Conservation (phyloP, 1,140 invertebrate species). For the Daktulosphaira vitifoliae region DNA sequence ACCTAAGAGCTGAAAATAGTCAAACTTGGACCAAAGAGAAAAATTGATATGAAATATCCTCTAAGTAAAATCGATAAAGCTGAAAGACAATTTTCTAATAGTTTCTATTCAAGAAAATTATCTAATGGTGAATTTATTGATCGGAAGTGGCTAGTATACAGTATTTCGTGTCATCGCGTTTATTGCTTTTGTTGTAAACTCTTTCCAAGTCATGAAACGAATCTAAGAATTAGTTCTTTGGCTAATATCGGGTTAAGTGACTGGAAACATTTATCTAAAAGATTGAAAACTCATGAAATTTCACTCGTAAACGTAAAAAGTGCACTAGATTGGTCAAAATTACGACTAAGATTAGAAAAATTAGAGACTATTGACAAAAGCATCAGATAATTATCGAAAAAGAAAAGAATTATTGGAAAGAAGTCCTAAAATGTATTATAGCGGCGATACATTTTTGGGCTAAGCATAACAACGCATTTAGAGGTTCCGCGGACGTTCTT, state of each 20-base stretch:
- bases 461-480: neutral
- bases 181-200: conserved; percentile 13
- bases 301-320: neutral
- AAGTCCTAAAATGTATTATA: neutral
- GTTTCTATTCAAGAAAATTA: neutral
- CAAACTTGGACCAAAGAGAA: no score
- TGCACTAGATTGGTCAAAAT: neutral
- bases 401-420: neutral
- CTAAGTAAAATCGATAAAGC: neutral
- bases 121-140: neutral
- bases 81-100: conserved; percentile 5
- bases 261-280: neutral
- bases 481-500: neutral
- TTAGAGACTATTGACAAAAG: no score
- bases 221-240: neutral
- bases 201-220: neutral
- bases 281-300: neutral
- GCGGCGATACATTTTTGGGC: neutral
- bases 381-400: conserved; percentile 3
- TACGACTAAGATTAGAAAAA: no score
- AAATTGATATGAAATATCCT: no score
- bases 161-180: neutral
- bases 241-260: neutral
- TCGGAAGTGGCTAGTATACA: neutral
- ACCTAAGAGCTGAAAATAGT: no score